These are phyloP conservation scores for Charina bottae DNA, from an alignment of 2,113 vertebrate species.

Conservation along the genomic window DNA sequence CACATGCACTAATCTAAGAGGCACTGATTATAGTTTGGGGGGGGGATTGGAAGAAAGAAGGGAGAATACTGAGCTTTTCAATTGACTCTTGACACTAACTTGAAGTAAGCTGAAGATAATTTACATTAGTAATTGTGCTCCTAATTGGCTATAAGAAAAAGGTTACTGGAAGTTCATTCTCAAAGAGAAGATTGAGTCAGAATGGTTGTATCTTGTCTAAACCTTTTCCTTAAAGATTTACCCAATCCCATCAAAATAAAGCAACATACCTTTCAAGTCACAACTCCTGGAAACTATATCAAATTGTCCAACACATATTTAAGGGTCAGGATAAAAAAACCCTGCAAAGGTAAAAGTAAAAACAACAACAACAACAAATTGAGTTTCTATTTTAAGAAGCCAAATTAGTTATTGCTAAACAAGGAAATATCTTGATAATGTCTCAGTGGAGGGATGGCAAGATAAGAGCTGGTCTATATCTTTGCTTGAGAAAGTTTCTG, in stretches of 20 bases:
- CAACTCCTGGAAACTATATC: neutral
- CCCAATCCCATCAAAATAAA: neutral
- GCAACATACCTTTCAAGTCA: neutral
- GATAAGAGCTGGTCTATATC: neutral
- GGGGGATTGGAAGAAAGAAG: neutral
- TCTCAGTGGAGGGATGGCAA: neutral
- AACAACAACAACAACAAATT: too few species aligned
- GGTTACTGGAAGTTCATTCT: constrained; percentile 18
- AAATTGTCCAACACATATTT: neutral
- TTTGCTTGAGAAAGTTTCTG: neutral
- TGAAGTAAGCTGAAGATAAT: constrained; percentile 1
- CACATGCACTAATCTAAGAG: neutral
- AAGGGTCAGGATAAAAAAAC: too few species aligned
- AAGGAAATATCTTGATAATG: neutral
- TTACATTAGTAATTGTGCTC: neutral
- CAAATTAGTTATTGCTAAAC: neutral
- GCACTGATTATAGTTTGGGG: neutral
- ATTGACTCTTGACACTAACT: constrained; percentile 10
- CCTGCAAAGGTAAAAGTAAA: too few species aligned
- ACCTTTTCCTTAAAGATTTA: neutral
- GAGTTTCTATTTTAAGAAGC: too few species aligned
- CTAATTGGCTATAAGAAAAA: constrained; percentile 7
- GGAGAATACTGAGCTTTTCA: neutral
- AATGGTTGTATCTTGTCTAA: neutral
- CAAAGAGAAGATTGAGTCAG: neutral